phyloP scores from a whole-genome alignment of 2,888 invertebrate species.

The Epistrophe eligans region DNA sequence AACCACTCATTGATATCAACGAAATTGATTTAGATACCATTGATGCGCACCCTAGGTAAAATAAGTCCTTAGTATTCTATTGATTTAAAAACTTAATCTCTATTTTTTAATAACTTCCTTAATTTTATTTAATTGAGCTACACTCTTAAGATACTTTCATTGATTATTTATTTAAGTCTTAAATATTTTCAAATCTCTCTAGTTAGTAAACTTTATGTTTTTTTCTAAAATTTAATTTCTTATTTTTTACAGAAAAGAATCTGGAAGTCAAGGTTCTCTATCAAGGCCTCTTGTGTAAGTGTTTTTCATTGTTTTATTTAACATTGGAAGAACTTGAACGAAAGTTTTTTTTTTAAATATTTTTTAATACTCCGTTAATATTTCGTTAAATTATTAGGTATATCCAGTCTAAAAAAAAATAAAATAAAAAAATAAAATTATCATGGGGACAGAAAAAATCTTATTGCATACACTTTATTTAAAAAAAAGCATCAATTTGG shows the following conservation, averaged over 20 bases:
- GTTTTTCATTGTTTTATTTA: not conserved
- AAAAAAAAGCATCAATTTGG: too few relatives aligned
- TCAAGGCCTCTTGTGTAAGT: slow-evolving; percentile 45
- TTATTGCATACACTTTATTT: too few relatives aligned
- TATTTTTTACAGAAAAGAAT: slow-evolving; percentile 57
- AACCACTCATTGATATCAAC: slow-evolving; percentile 79
- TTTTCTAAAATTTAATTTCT: not conserved
- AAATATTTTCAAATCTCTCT: not conserved
- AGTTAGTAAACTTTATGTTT: not conserved
- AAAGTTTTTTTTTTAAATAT: not conserved
- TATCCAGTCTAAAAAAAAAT: too few relatives aligned
- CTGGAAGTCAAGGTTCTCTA: slow-evolving; percentile 56
- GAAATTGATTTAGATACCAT: slow-evolving; percentile 81
- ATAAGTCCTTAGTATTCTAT: slow-evolving; percentile 28
- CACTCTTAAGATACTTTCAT: not conserved
- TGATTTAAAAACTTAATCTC: slow-evolving; percentile 21
- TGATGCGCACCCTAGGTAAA: slow-evolving; percentile 82
- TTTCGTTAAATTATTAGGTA: too few relatives aligned
- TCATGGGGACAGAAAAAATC: too few relatives aligned
- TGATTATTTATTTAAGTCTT: not conserved
- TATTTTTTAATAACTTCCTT: too few relatives aligned
- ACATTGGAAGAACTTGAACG: too few relatives aligned
- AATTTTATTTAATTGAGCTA: not conserved
- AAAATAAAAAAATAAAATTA: too few relatives aligned
- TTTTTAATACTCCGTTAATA: too few relatives aligned